phyloP scores from a whole-genome alignment of 2,113 vertebrate species.

The Leiothrix lutea region DNA sequence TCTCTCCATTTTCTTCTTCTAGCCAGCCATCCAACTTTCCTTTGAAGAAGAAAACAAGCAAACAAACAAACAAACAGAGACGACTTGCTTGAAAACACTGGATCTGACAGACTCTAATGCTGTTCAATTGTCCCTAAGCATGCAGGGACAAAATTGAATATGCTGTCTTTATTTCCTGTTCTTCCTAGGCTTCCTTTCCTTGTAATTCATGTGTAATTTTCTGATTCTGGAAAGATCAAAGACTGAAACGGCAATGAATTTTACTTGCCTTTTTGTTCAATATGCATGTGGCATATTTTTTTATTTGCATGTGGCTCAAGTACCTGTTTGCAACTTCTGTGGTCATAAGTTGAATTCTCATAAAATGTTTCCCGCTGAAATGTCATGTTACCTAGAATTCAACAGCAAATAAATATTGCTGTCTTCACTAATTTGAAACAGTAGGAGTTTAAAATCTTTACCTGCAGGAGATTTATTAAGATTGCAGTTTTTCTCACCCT shows the following conservation, averaged over 20 bases:
- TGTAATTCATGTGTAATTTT: neutral
- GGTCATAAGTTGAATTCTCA: slow-evolving; percentile 67
- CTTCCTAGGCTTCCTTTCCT: neutral
- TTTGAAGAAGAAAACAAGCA: neutral
- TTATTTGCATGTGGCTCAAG: neutral
- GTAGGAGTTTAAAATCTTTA: slow-evolving; percentile 75
- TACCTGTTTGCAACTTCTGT: slow-evolving; percentile 51
- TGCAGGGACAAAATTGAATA: neutral
- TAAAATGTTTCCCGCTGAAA: slow-evolving; percentile 73
- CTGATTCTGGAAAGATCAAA: neutral
- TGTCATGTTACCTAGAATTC: slow-evolving; percentile 69
- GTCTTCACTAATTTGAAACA: slow-evolving; percentile 80
- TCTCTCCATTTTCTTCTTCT: neutral
- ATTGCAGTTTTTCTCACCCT: slow-evolving; percentile 71
- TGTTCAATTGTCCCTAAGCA: neutral
- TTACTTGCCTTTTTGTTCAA: neutral
- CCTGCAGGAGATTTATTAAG: slow-evolving; percentile 77
- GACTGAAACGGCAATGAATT: neutral
- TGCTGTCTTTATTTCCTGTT: neutral
- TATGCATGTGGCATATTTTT: neutral
- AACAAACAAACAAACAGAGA: neutral
- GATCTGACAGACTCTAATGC: neutral
- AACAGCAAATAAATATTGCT: slow-evolving; percentile 78
- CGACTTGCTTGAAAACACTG: neutral
- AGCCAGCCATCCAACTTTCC: neutral